Percentiles rank a stretch among this genome's conserved stretches.
Evolutionary conservation across 2,888 invertebrate genomes (phyloP).

Genomic region (Catocala fraxini): DNA sequence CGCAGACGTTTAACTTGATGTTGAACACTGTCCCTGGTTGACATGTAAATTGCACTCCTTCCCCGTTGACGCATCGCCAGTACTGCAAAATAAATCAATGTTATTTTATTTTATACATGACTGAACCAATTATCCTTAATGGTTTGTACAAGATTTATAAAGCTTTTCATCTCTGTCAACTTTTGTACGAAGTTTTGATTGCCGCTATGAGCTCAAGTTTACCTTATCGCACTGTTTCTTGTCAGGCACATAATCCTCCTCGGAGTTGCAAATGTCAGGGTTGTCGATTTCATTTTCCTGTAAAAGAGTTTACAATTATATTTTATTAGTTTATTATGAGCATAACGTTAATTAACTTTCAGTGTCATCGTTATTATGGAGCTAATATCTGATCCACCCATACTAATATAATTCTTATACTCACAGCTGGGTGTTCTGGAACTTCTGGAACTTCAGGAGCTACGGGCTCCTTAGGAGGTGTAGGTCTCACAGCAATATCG

Average conservation of each 20-base stretch:
- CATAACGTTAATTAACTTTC: no score
- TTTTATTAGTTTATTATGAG: not conserved
- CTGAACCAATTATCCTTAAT: constrained; percentile 4
- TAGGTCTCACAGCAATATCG: constrained; percentile 51
- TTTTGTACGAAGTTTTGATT: constrained; percentile 13
- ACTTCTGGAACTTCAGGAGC: constrained; percentile 52
- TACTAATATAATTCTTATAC: constrained; percentile 5
- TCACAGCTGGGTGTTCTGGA: constrained; percentile 65
- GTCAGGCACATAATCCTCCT: constrained; percentile 75
- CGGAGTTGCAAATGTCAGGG: constrained; percentile 70
- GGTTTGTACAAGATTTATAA: not conserved
- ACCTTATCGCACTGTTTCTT: constrained; percentile 82
- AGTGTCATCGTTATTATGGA: no score
- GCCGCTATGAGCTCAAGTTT: constrained; percentile 18
- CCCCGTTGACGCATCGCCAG: constrained; percentile 94
- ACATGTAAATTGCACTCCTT: constrained; percentile 91
- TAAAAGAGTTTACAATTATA: constrained; percentile 25
- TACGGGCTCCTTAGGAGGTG: constrained; percentile 53
- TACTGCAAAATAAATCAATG: constrained; percentile 88
- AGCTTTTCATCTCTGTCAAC: constrained; percentile 7
- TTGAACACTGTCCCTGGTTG: constrained; percentile 93
- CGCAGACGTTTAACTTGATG: constrained; percentile 90
- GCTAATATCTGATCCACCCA: no score
- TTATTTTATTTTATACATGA: not conserved
- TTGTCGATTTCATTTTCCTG: constrained; percentile 82